Evolutionary conservation across 2,888 invertebrate genomes (phyloP).

Genomic region (Eristalinus sepulchralis): DNA sequence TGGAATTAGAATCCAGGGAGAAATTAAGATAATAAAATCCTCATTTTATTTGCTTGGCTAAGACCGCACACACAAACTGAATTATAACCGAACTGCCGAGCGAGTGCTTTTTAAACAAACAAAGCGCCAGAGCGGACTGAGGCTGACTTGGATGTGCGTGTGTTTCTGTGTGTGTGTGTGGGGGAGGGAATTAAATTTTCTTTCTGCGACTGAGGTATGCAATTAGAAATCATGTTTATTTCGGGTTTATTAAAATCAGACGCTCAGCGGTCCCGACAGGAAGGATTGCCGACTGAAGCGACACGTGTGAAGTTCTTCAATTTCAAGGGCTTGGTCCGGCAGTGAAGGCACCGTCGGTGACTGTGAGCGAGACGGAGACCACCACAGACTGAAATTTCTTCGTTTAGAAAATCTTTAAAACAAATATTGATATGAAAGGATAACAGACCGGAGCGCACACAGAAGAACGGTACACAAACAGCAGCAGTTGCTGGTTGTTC

Average conservation of each 20-base stretch:
- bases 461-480: constrained; percentile 20
- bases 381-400: constrained; percentile 1
- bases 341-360: neutral
- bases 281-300: neutral
- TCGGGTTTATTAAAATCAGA: constrained; percentile 67
- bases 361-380: no score
- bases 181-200: neutral
- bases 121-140: constrained; percentile 31
- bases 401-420: constrained; percentile 49
- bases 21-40: constrained; percentile 70
- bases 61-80: constrained; percentile 64
- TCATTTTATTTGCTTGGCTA: constrained; percentile 65
- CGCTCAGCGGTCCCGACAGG: constrained; percentile 32
- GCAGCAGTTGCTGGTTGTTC: constrained; percentile 17
- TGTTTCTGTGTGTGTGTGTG: neutral
- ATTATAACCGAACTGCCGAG: constrained; percentile 60
- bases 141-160: neutral
- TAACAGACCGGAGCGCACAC: constrained; percentile 27
- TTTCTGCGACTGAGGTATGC: constrained; percentile 43
- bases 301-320: constrained; percentile 50
- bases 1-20: constrained; percentile 59
- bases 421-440: constrained; percentile 67
- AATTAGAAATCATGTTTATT: constrained; percentile 69
- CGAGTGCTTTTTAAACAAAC: constrained; percentile 60
- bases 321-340: neutral